Evolutionary conservation across 2,888 invertebrate species (phyloP).

Genomic region (Hipparchia sbordonii): DNA sequence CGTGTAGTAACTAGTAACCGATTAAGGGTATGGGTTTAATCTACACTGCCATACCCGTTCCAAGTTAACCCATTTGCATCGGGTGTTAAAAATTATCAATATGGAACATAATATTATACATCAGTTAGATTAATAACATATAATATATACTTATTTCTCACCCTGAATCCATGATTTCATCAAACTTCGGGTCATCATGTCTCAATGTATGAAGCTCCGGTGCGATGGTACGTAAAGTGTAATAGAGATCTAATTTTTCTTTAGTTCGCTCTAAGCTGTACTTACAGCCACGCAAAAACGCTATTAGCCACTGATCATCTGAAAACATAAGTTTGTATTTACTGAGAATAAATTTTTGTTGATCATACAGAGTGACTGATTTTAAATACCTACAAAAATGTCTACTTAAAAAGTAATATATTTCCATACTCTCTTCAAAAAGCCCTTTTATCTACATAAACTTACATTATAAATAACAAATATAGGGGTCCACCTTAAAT

Average conservation of each 20-base stretch:
- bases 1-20: no score
- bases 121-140: background rate
- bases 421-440: no score
- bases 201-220: constrained; percentile 68
- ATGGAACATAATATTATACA: background rate
- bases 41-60: no score
- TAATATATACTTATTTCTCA: constrained; percentile 26
- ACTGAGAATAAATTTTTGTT: background rate
- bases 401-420: no score
- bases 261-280: constrained; percentile 83
- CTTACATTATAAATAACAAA: no score
- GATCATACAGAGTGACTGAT: no score
- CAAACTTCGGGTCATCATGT: constrained; percentile 44
- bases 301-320: constrained; percentile 82
- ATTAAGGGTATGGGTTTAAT: no score
- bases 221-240: constrained; percentile 71
- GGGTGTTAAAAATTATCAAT: background rate
- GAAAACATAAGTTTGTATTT: constrained; percentile 23
- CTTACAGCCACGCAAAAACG: constrained; percentile 84
- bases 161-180: constrained; percentile 46
- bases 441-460: no score
- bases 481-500: no score
- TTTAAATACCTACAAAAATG: no score
- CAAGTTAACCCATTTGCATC: no score
- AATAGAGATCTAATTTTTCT: constrained; percentile 82